A percentile compares a stretch with the other conserved stretches of the same genome.
These are phyloP conservation scores for Sceliomorpha sp. DNA, from an alignment of 2,888 invertebrate genomes.

Conservation along the genomic window DNA sequence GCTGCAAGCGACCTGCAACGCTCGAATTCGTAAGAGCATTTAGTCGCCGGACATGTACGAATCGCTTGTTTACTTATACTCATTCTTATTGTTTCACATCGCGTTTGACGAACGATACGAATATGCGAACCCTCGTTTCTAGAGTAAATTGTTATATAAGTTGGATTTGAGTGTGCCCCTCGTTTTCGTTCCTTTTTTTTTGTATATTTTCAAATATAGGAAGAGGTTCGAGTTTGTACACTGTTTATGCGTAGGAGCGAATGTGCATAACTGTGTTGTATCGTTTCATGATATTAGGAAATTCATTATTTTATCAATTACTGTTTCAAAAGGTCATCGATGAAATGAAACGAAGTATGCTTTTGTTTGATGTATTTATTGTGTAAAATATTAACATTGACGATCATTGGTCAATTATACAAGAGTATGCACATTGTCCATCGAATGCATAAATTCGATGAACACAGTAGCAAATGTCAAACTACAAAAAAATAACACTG, in stretches of 20 bases:
- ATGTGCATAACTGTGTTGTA: neutral
- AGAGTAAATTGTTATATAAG: conserved; percentile 11
- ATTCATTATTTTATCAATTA: too few species aligned
- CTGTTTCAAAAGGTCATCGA: too few species aligned
- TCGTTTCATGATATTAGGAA: conserved; percentile 9
- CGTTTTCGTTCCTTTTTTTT: too few species aligned
- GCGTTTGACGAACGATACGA: conserved; percentile 19
- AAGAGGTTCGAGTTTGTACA: conserved; percentile 19
- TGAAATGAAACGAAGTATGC: too few species aligned
- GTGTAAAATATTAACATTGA: too few species aligned
- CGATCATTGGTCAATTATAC: too few species aligned
- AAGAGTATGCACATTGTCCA: too few species aligned
- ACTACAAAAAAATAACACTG: too few species aligned
- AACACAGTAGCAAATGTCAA: too few species aligned
- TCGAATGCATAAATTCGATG: too few species aligned
- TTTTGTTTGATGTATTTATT: too few species aligned
- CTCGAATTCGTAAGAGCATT: neutral
- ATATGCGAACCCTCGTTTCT: neutral
- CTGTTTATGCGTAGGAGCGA: neutral
- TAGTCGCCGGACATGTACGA: neutral
- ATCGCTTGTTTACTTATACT: conserved; percentile 1
- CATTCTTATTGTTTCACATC: conserved; percentile 14
- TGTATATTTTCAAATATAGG: conserved; percentile 25
- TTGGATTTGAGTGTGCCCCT: conserved; percentile 52
- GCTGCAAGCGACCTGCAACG: neutral